These are phyloP conservation scores for Bovichtus variegatus DNA, from an alignment of 2,797 vertebrate genomes.

Conservation along the genomic window DNA sequence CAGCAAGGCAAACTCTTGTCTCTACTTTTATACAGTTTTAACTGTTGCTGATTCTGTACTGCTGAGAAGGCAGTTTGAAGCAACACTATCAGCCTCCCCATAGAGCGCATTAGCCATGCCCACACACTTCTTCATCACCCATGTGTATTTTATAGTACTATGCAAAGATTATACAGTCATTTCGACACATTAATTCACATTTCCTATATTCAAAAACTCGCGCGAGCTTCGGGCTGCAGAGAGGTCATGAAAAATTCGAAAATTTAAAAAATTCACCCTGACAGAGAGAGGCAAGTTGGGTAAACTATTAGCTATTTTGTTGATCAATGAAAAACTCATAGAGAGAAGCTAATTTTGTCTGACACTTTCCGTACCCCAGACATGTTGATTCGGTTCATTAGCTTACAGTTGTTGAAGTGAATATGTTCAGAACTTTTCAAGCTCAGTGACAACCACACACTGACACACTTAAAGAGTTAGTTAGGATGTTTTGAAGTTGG, in stretches of 20 bases:
- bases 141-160: neutral
- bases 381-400: neutral
- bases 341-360: neutral
- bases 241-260: neutral
- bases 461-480: neutral
- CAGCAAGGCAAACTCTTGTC: constrained; percentile 16
- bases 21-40: constrained; percentile 4
- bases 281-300: constrained; percentile 17
- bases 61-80: constrained; percentile 24
- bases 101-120: neutral
- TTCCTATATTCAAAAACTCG: neutral
- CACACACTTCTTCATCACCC: neutral
- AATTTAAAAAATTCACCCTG: neutral
- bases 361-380: neutral
- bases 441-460: neutral
- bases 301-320: constrained; percentile 7
- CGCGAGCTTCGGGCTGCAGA: neutral
- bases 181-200: neutral
- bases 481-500: too few species aligned
- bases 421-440: neutral
- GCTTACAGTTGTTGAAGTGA: neutral
- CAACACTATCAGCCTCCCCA: neutral
- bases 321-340: neutral
- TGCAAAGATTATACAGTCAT: neutral
- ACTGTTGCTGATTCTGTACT: constrained; percentile 2